Evolutionary conservation across 2,797 vertebrate genomes (phyloP).

Genomic region (Vultur gryphus): DNA sequence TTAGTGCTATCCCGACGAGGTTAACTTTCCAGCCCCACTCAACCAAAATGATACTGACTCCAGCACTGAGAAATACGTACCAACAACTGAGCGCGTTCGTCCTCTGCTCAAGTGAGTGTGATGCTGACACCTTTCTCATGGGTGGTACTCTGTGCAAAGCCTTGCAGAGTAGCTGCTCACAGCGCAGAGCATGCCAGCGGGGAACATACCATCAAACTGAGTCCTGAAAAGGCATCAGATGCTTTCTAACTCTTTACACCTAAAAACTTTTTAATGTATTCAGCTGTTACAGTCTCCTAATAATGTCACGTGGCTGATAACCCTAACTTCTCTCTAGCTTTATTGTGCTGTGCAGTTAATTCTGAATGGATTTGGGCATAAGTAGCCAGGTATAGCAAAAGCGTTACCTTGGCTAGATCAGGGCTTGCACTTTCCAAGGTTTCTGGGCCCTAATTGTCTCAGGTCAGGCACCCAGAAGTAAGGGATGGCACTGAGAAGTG

Average conservation of each 20-base stretch:
- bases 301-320: background rate
- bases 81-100: accelerated
- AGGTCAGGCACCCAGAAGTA: background rate
- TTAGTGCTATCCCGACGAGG: background rate
- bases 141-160: background rate
- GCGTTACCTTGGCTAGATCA: background rate
- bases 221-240: background rate
- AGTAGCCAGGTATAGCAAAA: background rate
- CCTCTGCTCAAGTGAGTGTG: background rate
- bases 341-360: background rate
- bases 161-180: background rate
- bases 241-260: background rate
- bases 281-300: background rate
- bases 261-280: background rate
- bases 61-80: background rate
- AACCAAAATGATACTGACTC: background rate
- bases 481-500: background rate
- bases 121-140: background rate
- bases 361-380: background rate
- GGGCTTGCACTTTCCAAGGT: background rate
- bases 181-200: accelerated
- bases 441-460: background rate
- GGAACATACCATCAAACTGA: background rate
- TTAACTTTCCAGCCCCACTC: background rate
- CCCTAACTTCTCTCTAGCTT: background rate